Conservation (phyloP, 2,797 vertebrate genomes). For the Silurus lanzhouensis region DNA sequence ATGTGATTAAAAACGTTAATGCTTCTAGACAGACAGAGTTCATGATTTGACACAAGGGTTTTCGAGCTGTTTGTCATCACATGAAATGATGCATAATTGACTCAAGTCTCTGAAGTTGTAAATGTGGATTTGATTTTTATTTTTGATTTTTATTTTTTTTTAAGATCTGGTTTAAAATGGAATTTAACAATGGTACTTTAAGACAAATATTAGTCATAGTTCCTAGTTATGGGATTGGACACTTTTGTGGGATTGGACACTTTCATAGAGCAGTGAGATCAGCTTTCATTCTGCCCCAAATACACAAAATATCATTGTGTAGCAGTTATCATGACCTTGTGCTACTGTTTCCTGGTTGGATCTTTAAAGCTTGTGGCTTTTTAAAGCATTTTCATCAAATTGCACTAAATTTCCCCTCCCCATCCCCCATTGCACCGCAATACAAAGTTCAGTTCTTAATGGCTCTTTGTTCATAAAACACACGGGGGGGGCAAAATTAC, state of each 20-base stretch:
- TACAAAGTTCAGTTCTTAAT: slow-evolving; percentile 61
- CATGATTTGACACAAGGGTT: background rate
- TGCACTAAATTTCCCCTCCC: slow-evolving; percentile 14
- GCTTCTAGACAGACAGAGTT: no score
- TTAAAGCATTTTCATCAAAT: background rate
- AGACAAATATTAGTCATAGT: background rate
- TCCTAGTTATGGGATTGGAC: background rate
- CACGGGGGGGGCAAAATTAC: slow-evolving; percentile 48
- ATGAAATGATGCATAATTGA: background rate
- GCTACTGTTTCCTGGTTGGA: background rate
- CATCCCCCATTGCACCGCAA: slow-evolving; percentile 21
- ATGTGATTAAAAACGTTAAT: background rate
- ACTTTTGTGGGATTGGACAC: background rate
- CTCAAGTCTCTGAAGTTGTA: background rate
- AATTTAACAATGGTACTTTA: no score
- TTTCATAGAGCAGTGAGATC: background rate
- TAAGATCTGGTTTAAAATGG: background rate
- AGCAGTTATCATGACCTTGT: background rate
- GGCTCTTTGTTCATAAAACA: slow-evolving; percentile 64
- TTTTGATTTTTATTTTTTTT: no score
- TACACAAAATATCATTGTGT: background rate
- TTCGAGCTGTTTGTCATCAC: background rate
- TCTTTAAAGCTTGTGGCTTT: background rate
- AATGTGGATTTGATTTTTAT: no score
- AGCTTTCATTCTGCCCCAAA: background rate